phyloP scores from a whole-genome alignment of 1,140 invertebrate genomes.

The Thereuonema tuberculata region DNA sequence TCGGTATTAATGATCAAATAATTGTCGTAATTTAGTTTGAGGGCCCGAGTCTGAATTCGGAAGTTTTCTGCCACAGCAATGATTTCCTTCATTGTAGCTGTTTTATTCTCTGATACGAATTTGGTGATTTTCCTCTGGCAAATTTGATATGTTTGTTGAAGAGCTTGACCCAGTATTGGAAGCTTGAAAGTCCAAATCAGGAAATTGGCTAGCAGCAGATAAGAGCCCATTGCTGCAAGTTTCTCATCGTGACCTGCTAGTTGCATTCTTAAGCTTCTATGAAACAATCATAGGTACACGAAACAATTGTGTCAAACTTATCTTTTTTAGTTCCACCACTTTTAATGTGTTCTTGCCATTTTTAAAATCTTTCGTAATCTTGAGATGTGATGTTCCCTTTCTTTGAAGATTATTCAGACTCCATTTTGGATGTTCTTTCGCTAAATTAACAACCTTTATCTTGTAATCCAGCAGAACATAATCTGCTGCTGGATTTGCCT shows the following conservation, averaged over 20 bases:
- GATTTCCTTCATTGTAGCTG: not conserved
- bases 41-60: not conserved
- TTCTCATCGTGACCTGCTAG: not conserved
- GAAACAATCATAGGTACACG: not conserved
- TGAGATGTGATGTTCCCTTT: not conserved
- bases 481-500: not conserved
- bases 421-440: not conserved
- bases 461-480: not conserved
- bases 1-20: not conserved
- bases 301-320: not conserved
- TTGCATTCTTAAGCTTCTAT: not conserved
- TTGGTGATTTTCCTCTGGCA: not conserved
- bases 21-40: not conserved
- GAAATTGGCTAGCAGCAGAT: not conserved
- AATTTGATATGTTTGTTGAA: not conserved
- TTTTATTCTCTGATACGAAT: not conserved
- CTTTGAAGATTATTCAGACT: not conserved
- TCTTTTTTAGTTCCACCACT: not conserved
- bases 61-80: not conserved
- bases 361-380: not conserved
- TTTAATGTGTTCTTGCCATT: not conserved
- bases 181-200: not conserved
- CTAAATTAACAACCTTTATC: not conserved
- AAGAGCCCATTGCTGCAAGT: not conserved
- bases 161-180: not conserved